Percentiles rank a stretch among this genome's conserved stretches.
phyloP scores from a whole-genome alignment of 2,797 vertebrate genomes.

The Gymnothorax reevesii region DNA sequence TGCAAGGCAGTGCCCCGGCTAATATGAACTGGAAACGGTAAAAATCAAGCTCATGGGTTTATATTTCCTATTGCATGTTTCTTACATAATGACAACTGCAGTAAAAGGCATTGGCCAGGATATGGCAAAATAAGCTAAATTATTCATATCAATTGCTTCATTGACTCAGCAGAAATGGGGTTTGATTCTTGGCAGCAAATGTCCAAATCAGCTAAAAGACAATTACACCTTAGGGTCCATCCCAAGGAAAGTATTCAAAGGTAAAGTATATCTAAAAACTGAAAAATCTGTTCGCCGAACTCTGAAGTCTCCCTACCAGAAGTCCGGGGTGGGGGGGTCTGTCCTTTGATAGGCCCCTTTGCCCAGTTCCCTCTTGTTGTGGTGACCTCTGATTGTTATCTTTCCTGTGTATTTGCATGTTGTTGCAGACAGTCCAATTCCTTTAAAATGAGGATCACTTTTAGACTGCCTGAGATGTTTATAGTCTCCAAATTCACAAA shows the following conservation, averaged over 20 bases:
- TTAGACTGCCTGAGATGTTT: too few species aligned
- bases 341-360: neutral
- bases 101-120: slow-evolving; percentile 44
- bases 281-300: slow-evolving; percentile 28
- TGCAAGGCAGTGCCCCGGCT: neutral
- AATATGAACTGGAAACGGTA: neutral
- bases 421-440: too few species aligned
- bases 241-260: slow-evolving; percentile 57
- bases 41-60: neutral
- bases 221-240: slow-evolving; percentile 59
- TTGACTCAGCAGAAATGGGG: neutral
- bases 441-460: too few species aligned
- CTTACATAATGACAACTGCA: slow-evolving; percentile 52
- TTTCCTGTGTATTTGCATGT: neutral
- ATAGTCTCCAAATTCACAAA: too few species aligned
- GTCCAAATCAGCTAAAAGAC: slow-evolving; percentile 56
- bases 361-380: neutral
- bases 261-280: slow-evolving; percentile 54
- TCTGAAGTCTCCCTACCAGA: slow-evolving; percentile 4
- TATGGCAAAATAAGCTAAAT: slow-evolving; percentile 49
- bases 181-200: slow-evolving; percentile 30
- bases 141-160: slow-evolving; percentile 59
- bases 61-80: neutral
- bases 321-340: slow-evolving; percentile 10
- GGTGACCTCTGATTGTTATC: neutral